Conservation (phyloP, 2,888 invertebrate species). For the Germaria angustata region DNA sequence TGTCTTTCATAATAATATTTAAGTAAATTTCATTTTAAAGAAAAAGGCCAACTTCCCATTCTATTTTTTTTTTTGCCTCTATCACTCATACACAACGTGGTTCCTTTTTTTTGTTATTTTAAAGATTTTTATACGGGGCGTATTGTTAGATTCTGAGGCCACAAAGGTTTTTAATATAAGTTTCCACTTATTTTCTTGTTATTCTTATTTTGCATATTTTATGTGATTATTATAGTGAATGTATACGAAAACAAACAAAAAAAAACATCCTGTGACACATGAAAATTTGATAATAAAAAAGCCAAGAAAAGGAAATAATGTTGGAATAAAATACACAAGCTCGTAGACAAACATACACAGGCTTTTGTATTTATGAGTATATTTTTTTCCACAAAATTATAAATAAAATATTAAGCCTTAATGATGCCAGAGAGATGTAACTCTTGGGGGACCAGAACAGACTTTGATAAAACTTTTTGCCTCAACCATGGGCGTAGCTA, state of each 20-base stretch:
- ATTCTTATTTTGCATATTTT: conserved; percentile 5
- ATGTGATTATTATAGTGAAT: conserved; percentile 13
- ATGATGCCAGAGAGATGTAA: background rate
- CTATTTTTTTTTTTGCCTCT: background rate
- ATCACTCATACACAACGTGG: background rate
- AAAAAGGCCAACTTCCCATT: background rate
- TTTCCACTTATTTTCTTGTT: too few species aligned
- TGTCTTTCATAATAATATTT: too few species aligned
- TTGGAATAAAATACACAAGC: background rate
- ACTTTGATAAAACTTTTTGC: background rate
- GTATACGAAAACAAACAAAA: background rate
- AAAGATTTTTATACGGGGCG: conserved; percentile 6
- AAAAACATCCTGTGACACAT: background rate
- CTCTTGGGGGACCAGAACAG: background rate
- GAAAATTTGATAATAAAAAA: background rate
- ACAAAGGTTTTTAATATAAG: too few species aligned
- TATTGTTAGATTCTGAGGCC: conserved; percentile 8
- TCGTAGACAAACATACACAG: background rate
- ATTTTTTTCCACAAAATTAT: background rate
- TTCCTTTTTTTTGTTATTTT: conserved; percentile 2
- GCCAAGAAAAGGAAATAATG: conserved; percentile 13
- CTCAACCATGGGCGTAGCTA: too few species aligned
- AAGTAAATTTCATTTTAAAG: background rate
- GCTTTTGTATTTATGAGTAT: background rate
- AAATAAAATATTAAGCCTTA: background rate